Base-by-base conservation (phyloP, 2,888 invertebrate genomes). In the Eugnorisma glareosa region DNA sequence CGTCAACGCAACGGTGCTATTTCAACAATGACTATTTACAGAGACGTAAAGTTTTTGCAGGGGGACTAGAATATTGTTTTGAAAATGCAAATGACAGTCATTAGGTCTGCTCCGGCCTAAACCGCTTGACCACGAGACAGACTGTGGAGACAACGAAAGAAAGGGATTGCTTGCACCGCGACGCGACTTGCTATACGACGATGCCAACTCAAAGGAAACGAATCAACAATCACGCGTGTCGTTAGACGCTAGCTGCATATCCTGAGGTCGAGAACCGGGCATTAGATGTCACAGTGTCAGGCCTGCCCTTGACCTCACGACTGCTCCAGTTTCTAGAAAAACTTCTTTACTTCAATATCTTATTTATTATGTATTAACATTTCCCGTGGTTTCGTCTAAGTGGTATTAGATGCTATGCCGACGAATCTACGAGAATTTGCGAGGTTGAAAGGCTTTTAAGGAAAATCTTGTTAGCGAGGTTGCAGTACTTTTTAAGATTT, bases 341-440 rank as follows among this genome's bases (percentile, higher is more conserved):
- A n/a, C 10, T 45, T 43, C 31, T n/a, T 43, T 35, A 45, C n/a
- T 68, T 43, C 69, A 70, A 71, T 74, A 45, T 43, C 10, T 18
- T n/a, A 63, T 72, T 45, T 70, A 70, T 59, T 74, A 74, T n/a
- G n/a, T n/a, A n/a, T 74, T 74, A 71, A 71, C 72, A 51, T 73
- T 48, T 31, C n/a, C 28, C 37, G 31, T 75, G 77, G 77, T 54
- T 54, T 63, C 35, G 28, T 61, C 35, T 51, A 77, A 76, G 68
- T 68, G 37, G 18, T 61, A 76, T 68, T 63, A 77, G 35, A 40
- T 51, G 7, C 7, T 35, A 31, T 69, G 31, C 8, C 28, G n/a
- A 57, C 37, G 31, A 37, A 54, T 37, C 43, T 54, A 63, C 35
- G 66, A 67, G 35, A 67, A 54, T 45, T 35, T 57, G 64, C 31